Conservation (phyloP, 2,113 vertebrate species). For the Zosterops japonicus region DNA sequence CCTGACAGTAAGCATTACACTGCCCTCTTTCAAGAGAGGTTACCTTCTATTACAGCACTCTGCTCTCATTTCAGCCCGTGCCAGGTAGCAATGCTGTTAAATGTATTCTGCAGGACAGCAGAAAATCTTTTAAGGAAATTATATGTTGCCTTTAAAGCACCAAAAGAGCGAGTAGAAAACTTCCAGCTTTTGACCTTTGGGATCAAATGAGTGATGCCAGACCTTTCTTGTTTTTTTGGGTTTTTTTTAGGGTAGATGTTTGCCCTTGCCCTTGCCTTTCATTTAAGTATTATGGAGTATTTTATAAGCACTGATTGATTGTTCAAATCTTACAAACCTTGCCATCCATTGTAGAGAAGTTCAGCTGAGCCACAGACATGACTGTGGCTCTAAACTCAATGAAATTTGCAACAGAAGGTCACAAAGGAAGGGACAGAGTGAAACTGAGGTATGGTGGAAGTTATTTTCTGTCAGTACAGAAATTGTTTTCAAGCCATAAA, state of each 20-base stretch:
- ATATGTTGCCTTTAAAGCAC: background rate
- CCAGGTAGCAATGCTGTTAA: background rate
- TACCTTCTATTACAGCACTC: background rate
- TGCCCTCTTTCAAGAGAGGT: background rate
- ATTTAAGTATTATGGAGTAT: background rate
- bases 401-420: background rate
- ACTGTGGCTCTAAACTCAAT: background rate
- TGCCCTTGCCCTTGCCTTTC: background rate
- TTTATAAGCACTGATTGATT: background rate
- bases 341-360: background rate
- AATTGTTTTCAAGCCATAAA: background rate
- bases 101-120: background rate
- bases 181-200: background rate
- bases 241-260: background rate
- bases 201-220: background rate
- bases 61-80: background rate
- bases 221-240: background rate
- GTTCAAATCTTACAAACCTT: background rate
- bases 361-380: background rate
- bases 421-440: background rate
- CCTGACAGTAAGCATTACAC: constrained; percentile 26
- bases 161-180: background rate
- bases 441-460: background rate
- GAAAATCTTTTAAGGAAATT: background rate
- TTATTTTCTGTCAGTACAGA: background rate